Percentiles rank a stretch among this genome's conserved stretches.
phyloP scores from a whole-genome alignment of 1,140 invertebrate species.

The Choristoneura fumiferana region DNA sequence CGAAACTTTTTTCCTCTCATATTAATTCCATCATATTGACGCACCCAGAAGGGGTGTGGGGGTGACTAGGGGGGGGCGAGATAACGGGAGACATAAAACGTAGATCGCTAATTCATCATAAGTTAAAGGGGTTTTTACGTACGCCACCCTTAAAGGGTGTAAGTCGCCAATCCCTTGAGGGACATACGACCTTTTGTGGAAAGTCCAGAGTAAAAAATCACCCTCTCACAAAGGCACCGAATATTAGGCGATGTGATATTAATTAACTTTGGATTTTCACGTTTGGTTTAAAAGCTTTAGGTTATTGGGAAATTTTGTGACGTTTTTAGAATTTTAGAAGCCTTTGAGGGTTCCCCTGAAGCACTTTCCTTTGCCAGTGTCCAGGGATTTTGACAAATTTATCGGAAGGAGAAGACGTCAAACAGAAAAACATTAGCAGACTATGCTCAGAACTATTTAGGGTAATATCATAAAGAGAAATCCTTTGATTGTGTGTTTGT shows the following conservation, averaged over 20 bases:
- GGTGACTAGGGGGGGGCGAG: conserved; percentile 41
- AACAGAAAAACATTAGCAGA: too few relatives aligned
- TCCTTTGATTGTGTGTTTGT: too few relatives aligned
- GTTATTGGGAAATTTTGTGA: too few relatives aligned
- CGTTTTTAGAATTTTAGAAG: too few relatives aligned
- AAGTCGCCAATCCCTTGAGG: not conserved
- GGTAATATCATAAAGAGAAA: too few relatives aligned
- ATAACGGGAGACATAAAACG: conserved; percentile 75
- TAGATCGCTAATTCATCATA: conserved; percentile 79
- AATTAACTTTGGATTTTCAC: conserved; percentile 58
- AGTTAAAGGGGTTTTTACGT: conserved; percentile 78
- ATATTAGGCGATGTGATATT: conserved; percentile 55
- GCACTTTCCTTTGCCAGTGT: too few relatives aligned
- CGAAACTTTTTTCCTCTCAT: conserved; percentile 58
- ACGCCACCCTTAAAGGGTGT: conserved; percentile 23
- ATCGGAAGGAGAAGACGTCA: too few relatives aligned
- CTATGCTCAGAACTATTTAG: too few relatives aligned
- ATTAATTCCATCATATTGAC: conserved; percentile 75
- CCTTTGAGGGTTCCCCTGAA: too few relatives aligned
- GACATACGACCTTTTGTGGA: conserved; percentile 25
- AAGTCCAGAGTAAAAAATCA: conserved; percentile 40
- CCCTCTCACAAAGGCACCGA: conserved; percentile 61
- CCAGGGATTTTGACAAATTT: too few relatives aligned
- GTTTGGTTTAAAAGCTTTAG: conserved; percentile 18
- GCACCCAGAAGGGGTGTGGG: conserved; percentile 37